Base-by-base conservation (phyloP, 2,888 invertebrate genomes). In the Gibbula magus region DNA sequence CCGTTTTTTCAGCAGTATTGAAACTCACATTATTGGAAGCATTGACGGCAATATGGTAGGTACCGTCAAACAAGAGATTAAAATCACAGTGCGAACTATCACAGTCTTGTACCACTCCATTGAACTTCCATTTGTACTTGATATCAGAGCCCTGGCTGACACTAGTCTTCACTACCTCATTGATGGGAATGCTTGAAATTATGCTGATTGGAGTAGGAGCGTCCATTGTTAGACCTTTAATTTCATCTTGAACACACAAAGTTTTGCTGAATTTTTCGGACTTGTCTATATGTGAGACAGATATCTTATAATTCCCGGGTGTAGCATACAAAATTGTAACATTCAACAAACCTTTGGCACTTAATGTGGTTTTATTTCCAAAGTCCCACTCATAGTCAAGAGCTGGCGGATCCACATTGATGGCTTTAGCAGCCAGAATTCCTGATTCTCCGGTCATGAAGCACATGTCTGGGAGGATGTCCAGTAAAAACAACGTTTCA, bases 1-100 rank as follows among this genome's bases (percentile, higher is more conserved):
- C 81, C 2, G 16, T 39, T 18, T 84, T 73, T 52, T 39, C 16
- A 45, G 67, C 32, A 20, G 81, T 79, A 2, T 79, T 73, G 66
- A 75, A 82, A 32, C 83, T 86, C 18, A 85, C 81, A 39, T 76
- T 51, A 74, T 86, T 86, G 39, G 66, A 77, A 10, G 80, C 82
- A 20, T 54, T 66, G 0, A 85, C 75, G 32, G 22, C 75, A 18
- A 85, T 76, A 0, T 13, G 52, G 53, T 84, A 84, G 10, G 13
- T 52, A n/a, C 81, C 83, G 10, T 79, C 39, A 7, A 29, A 3
- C 10, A n/a, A 0, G 70, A 78, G 75, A 25, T 18, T 70, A 61
- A 56, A 54, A 7, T 16, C 16, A 32, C 75, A 75, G 16, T 32
- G 39, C 25, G 79, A 82, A 10, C 54, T 79, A 13, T 35, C 56